These are phyloP conservation scores for Ophiodon elongatus DNA, from an alignment of 2,113 vertebrate genomes.

Conservation along the genomic window DNA sequence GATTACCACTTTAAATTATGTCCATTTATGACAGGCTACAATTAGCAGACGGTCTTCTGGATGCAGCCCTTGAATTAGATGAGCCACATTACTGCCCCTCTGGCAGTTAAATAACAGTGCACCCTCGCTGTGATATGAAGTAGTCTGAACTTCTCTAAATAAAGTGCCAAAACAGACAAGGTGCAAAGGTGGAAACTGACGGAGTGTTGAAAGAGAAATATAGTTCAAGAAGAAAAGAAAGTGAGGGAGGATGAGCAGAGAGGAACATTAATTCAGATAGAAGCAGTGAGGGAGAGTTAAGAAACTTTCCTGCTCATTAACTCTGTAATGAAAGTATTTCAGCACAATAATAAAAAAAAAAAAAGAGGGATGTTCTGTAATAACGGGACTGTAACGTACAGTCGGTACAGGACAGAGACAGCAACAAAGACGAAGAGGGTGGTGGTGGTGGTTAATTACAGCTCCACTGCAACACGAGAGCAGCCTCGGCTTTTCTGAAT, in stretches of 20 bases:
- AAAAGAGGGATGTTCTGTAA: constrained; percentile 20
- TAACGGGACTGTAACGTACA: constrained; percentile 49
- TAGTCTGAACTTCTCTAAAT: constrained; percentile 40
- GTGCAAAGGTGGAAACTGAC: neutral
- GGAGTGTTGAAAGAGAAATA: neutral
- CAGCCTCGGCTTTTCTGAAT: constrained; percentile 37
- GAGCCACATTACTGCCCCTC: constrained; percentile 18
- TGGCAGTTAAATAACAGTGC: constrained; percentile 3
- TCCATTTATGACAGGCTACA: constrained; percentile 35
- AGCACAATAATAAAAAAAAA: constrained; percentile 38
- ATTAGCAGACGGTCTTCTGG: constrained; percentile 33
- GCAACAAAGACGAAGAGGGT: constrained; percentile 30
- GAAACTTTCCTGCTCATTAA: constrained; percentile 66
- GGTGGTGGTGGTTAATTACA: constrained; percentile 63
- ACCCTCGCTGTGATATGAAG: neutral
- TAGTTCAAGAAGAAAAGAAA: neutral
- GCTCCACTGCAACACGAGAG: constrained; percentile 13
- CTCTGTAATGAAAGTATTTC: constrained; percentile 31
- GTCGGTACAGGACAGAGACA: constrained; percentile 37
- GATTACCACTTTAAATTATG: constrained; percentile 23
- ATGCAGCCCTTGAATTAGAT: constrained; percentile 1
- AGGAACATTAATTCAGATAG: neutral
- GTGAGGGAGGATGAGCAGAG: constrained; percentile 6
- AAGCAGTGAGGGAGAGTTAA: constrained; percentile 25
- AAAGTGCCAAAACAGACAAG: constrained; percentile 29